Evolutionary conservation across 2,113 vertebrate genomes (phyloP).

Genomic region (Mormoops blainvillei): DNA sequence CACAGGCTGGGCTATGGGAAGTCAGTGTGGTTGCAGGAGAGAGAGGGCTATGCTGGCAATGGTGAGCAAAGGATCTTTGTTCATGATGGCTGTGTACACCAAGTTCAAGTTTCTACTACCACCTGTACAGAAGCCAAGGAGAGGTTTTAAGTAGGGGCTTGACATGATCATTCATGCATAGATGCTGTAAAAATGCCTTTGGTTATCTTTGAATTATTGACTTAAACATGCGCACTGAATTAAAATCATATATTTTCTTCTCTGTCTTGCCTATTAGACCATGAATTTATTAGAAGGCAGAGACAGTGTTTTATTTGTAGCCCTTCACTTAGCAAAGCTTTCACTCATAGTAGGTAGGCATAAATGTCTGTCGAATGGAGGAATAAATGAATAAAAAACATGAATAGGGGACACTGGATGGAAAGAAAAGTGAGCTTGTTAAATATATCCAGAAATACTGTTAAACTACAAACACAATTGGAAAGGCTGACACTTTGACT

Average conservation of each 20-base stretch:
- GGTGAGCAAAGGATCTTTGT: neutral
- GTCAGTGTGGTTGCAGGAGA: neutral
- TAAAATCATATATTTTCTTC: neutral
- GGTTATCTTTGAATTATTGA: neutral
- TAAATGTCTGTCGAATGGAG: neutral
- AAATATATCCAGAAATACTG: neutral
- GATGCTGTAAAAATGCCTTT: neutral
- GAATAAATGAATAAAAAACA: neutral
- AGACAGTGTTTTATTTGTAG: neutral
- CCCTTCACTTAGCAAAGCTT: neutral
- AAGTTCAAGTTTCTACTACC: neutral
- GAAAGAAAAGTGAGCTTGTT: neutral
- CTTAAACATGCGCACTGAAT: neutral
- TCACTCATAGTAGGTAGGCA: neutral
- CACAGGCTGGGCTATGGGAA: neutral
- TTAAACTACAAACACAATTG: neutral
- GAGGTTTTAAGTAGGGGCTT: neutral
- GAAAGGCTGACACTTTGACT: neutral
- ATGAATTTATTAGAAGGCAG: neutral
- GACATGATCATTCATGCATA: neutral
- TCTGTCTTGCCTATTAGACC: neutral
- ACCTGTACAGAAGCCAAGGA: neutral
- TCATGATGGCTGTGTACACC: neutral
- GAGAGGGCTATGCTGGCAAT: neutral
- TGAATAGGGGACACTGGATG: neutral